Evolutionary conservation across 1,140 invertebrate genomes (phyloP).

Genomic region (Panulirus ornatus): DNA sequence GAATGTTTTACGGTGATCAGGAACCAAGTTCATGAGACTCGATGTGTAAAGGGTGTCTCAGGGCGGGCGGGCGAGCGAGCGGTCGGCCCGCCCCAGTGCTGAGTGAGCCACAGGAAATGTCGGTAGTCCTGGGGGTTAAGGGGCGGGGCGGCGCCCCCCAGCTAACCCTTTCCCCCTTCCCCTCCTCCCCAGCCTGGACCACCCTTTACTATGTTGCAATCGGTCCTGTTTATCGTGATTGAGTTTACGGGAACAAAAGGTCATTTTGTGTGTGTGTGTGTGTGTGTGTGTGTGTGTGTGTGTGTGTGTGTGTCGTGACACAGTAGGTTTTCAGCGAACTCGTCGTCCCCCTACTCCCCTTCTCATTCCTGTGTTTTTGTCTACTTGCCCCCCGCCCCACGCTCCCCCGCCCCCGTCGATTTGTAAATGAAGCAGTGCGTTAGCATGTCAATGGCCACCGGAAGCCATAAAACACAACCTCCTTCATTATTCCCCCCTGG

Average conservation of each 20-base stretch:
- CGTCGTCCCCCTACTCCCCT: too few relatives aligned
- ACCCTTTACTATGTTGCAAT: neutral
- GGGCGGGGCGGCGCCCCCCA: too few relatives aligned
- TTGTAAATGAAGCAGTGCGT: neutral
- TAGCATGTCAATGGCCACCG: neutral
- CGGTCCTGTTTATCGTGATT: neutral
- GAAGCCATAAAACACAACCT: neutral
- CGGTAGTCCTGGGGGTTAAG: too few relatives aligned
- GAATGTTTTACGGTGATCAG: too few relatives aligned
- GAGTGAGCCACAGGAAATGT: too few relatives aligned
- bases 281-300: constrained; percentile 20
- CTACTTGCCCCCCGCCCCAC: neutral
- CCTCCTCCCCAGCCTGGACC: neutral
- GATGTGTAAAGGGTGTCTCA: too few relatives aligned
- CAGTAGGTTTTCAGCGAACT: neutral
- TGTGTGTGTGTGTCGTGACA: neutral
- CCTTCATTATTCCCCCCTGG: neutral
- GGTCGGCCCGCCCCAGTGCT: too few relatives aligned
- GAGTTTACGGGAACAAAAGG: neutral
- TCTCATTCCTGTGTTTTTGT: constrained; percentile 5
- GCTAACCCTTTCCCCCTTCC: neutral
- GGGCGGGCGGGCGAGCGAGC: too few relatives aligned
- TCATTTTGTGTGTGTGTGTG: constrained; percentile 1
- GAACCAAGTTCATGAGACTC: too few relatives aligned
- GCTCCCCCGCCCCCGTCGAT: too few relatives aligned